Conservation (phyloP, 2,113 vertebrate species). For the Amphilophus citrinellus region DNA sequence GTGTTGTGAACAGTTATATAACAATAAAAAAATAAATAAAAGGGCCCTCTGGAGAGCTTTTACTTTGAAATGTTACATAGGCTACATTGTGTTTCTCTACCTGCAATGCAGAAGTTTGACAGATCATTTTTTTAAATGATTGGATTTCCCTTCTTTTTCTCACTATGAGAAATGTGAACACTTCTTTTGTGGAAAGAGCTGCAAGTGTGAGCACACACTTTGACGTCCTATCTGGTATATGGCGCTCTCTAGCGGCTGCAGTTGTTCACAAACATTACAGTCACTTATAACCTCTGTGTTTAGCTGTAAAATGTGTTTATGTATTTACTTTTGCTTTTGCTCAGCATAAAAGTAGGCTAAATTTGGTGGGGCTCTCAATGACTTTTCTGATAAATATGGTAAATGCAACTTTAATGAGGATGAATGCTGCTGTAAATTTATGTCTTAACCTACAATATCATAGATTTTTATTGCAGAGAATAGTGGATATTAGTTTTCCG, state of each 20-base stretch:
- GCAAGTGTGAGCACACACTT: not conserved
- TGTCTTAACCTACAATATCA: not conserved
- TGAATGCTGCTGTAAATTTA: not conserved
- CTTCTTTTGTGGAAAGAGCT: not conserved
- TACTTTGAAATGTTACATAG: not conserved
- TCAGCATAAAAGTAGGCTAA: not conserved
- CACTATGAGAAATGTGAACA: not conserved
- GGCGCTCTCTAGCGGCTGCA: slow-evolving; percentile 50
- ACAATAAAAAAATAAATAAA: not conserved
- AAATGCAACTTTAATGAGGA: not conserved
- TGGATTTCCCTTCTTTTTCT: not conserved
- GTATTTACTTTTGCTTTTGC: not conserved
- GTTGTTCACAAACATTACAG: not conserved
- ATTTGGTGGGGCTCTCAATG: not conserved
- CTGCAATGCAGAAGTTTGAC: not conserved
- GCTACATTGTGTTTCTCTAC: not conserved
- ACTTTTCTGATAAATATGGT: not conserved
- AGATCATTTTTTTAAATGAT: not conserved
- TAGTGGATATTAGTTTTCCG: not conserved
- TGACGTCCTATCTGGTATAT: slow-evolving; percentile 5
- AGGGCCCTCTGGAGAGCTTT: not conserved
- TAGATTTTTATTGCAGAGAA: not conserved
- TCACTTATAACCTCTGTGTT: not conserved
- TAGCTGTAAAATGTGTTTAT: not conserved
- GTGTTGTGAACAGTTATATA: not conserved